Percentiles rank a stretch among this genome's conserved stretches.
Conservation (phyloP, 2,113 vertebrate genomes). For the Marcusenius ussheri region DNA sequence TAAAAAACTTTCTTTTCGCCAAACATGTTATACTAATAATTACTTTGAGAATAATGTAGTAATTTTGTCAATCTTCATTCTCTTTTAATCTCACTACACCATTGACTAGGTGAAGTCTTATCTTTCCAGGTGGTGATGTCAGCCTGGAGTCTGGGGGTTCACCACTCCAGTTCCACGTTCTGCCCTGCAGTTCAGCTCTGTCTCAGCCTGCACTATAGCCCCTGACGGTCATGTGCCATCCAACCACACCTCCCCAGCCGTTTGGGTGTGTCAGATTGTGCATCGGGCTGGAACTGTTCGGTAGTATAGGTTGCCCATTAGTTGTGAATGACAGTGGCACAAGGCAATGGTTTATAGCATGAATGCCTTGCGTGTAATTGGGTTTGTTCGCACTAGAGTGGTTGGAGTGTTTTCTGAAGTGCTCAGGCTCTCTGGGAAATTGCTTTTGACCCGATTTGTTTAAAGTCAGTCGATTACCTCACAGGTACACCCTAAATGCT, state of each 20-base stretch:
- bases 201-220: not conserved
- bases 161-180: not conserved
- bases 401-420: not conserved
- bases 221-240: not conserved
- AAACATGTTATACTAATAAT: not conserved
- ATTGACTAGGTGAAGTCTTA: not conserved
- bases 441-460: not conserved
- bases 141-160: not conserved
- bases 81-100: not conserved
- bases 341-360: not conserved
- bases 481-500: not conserved
- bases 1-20: not conserved
- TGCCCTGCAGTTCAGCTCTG: not conserved
- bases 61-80: not conserved
- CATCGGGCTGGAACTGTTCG: not conserved
- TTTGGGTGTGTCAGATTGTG: not conserved
- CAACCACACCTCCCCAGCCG: not conserved
- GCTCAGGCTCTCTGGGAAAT: not conserved
- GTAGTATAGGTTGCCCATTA: not conserved
- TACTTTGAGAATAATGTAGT: not conserved
- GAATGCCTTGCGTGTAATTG: not conserved
- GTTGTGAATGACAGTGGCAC: not conserved
- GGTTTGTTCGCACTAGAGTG: not conserved
- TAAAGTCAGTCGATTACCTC: not conserved
- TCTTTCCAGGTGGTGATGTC: not conserved